Base-by-base conservation (phyloP, 2,888 invertebrate genomes). In the Acleris cristana region DNA sequence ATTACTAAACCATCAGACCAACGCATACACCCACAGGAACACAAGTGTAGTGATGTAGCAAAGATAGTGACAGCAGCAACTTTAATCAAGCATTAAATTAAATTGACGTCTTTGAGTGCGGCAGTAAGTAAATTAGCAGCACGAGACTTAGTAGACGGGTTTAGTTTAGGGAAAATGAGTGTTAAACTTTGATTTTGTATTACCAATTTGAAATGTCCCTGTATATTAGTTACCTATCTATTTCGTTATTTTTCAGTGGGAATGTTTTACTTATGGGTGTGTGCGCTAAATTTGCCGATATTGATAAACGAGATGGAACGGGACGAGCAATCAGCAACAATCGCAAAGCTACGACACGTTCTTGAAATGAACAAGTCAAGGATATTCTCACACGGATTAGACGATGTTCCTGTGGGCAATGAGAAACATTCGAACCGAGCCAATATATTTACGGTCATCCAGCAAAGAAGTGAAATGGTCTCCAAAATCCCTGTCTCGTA, bases 231-330 rank as follows among this genome's bases (percentile, higher is more conserved):
- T 34, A 34, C 0, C 14, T 40, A 40, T 4, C 14, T 1, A 51
- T 19, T 34, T 12, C 19, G 21, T 40, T 65, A 74, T 80, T 65
- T 83, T 84, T 71, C 82, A 92, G 92, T 92, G 84, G 91, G 88
- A 16, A 85, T 88, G 86, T 90, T 88, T 73, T 92, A 92, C 71
- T 72, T 92, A 55, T 92, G 91, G 92, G 75, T 91, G 53, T 92
- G 92, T 74, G 84, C 87, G 12, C 83, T 86, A 2, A 90, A 86
- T 74, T 77, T 92, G 34, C 92, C 92, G 0, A 78, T 90, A 67
- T 76, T 92, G 4, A 85, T 91, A 70, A 91, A 86, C 65, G 91
- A 91, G 72, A 88, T 87, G 77, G 85, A 90, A 65, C 81, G 79
- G 1, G 89, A 90, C 59, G 86, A 90, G 69, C 88, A 91, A 66